phyloP scores from a whole-genome alignment of 2,113 vertebrate genomes.

The Microcebus tavaratra region DNA sequence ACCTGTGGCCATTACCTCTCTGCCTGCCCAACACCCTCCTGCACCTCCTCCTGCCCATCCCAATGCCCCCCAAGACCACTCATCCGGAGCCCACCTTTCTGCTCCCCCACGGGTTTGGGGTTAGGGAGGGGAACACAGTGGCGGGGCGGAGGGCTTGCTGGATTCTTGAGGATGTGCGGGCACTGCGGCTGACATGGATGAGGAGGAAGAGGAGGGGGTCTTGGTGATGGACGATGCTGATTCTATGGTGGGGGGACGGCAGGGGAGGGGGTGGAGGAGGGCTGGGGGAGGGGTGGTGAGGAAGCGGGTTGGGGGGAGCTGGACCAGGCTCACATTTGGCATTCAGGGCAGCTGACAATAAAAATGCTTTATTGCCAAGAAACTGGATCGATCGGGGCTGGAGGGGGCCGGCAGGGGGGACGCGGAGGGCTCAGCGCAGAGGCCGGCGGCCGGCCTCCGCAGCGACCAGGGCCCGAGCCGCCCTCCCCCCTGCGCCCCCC shows the following conservation, averaged over 20 bases:
- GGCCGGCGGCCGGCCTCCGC: constrained; percentile 76
- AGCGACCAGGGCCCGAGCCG: constrained; percentile 76
- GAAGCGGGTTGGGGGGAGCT: constrained; percentile 69
- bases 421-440: constrained; percentile 77
- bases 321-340: constrained; percentile 82
- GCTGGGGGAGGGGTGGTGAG: constrained; percentile 72
- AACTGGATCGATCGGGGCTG: constrained; percentile 84
- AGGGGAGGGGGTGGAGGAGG: constrained; percentile 61
- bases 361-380: constrained; percentile 86
- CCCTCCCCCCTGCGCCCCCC: constrained; percentile 75
- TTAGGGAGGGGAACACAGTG: not conserved
- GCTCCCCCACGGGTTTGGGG: constrained; percentile 12
- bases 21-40: not conserved
- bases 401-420: constrained; percentile 82
- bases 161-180: constrained; percentile 41
- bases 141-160: not conserved
- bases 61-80: not conserved
- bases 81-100: not conserved
- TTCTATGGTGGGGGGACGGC: constrained; percentile 61
- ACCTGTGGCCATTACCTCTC: constrained; percentile 46
- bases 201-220: constrained; percentile 74
- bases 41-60: not conserved
- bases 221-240: constrained; percentile 63
- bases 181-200: constrained; percentile 56
- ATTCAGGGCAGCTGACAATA: constrained; percentile 86